Evolutionary conservation across 2,797 vertebrate species (phyloP).

Genomic region (Sebastes nivosus): DNA sequence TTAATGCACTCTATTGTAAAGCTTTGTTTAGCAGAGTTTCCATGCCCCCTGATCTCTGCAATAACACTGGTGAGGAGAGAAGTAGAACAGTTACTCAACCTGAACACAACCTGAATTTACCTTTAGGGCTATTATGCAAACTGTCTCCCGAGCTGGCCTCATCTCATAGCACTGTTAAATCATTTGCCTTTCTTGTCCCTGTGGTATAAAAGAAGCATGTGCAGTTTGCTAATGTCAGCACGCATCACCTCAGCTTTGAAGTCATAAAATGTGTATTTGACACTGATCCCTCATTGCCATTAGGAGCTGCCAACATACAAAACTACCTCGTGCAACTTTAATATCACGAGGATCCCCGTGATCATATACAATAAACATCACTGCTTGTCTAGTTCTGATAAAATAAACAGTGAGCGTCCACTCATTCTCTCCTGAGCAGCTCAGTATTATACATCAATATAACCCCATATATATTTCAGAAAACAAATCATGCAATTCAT

Average conservation of each 20-base stretch:
- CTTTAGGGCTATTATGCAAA: conserved; percentile 6
- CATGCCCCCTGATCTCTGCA: not conserved
- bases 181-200: not conserved
- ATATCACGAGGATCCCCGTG: not conserved
- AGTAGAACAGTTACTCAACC: not conserved
- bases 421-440: not conserved
- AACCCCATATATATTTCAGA: not conserved
- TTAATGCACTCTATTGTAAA: not conserved
- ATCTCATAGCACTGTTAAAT: not conserved
- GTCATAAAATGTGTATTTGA: conserved; percentile 18
- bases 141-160: not conserved
- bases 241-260: conserved; percentile 16
- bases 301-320: conserved; percentile 5
- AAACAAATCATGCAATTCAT: not conserved
- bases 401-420: not conserved
- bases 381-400: not conserved
- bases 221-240: conserved; percentile 2
- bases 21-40: not conserved
- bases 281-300: conserved; percentile 9
- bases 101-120: conserved; percentile 1
- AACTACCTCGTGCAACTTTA: conserved; percentile 18
- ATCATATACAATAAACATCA: conserved; percentile 8
- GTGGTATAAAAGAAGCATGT: not conserved
- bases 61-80: not conserved
- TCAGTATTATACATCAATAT: not conserved